Percentiles rank a stretch among this genome's conserved stretches.
Evolutionary conservation across 2,888 invertebrate genomes (phyloP).

Genomic region (Diloba caeruleocephala): DNA sequence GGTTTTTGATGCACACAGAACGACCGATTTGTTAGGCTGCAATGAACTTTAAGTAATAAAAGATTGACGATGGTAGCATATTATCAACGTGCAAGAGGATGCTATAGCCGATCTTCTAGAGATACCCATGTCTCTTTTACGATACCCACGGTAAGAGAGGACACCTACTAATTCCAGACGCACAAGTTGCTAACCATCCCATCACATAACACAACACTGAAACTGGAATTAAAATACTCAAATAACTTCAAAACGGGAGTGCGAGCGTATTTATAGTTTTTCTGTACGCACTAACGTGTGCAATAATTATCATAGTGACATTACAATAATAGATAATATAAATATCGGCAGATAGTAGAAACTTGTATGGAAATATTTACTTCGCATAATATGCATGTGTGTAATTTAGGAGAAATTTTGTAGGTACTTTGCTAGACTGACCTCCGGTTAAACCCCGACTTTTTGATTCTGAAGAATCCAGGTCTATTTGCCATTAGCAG

Average conservation of each 20-base stretch:
- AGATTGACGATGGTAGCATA: too few relatives aligned
- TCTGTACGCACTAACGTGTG: slow-evolving; percentile 16
- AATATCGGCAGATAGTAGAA: slow-evolving; percentile 14
- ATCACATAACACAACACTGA: slow-evolving; percentile 1
- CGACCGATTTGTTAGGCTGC: background rate
- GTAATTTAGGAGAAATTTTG: too few relatives aligned
- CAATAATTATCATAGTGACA: slow-evolving; percentile 42
- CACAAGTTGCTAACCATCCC: slow-evolving; percentile 46
- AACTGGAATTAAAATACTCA: slow-evolving; percentile 1
- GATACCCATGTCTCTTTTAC: too few relatives aligned
- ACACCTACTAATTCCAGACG: slow-evolving; percentile 3
- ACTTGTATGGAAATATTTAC: slow-evolving; percentile 34
- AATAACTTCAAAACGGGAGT: slow-evolving; percentile 14
- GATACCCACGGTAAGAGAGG: too few relatives aligned
- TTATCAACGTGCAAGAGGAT: too few relatives aligned
- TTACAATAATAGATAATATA: slow-evolving; percentile 27
- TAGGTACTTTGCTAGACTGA: too few relatives aligned
- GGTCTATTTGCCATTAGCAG: too few relatives aligned
- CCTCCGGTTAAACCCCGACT: too few relatives aligned
- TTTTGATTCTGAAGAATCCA: too few relatives aligned
- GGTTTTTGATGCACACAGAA: slow-evolving; percentile 1
- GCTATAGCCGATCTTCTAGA: too few relatives aligned
- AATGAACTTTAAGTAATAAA: too few relatives aligned
- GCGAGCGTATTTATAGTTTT: slow-evolving; percentile 23
- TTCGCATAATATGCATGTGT: slow-evolving; percentile 17